phyloP scores from a whole-genome alignment of 92 coral and sea anemone genomes.

The Palythoa grandiflora region DNA sequence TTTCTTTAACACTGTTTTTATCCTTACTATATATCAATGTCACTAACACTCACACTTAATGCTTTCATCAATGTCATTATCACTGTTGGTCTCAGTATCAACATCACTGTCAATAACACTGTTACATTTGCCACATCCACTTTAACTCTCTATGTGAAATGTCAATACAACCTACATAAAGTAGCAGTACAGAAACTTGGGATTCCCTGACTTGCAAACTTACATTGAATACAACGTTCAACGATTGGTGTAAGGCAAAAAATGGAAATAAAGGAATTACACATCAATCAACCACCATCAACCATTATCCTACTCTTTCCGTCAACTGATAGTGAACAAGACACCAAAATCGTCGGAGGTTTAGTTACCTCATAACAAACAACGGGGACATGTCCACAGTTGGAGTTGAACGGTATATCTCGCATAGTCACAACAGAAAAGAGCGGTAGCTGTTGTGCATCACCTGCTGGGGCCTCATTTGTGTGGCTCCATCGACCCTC shows the following conservation, averaged over 20 bases:
- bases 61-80: background rate
- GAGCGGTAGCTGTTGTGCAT: constrained; percentile 71
- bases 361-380: constrained; percentile 87
- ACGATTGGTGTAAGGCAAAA: no score
- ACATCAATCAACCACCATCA: no score
- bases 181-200: background rate
- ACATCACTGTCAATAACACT: background rate
- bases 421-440: constrained; percentile 85
- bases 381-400: constrained; percentile 89
- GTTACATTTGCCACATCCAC: background rate
- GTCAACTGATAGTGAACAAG: background rate
- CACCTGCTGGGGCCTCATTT: constrained; percentile 34
- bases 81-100: no score
- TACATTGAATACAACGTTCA: no score
- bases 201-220: background rate
- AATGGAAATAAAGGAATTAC: no score
- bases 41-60: background rate
- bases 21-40: no score
- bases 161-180: background rate
- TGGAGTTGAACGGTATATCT: constrained; percentile 89
- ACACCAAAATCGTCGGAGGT: background rate
- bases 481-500: constrained; percentile 77
- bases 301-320: no score
- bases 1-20: background rate
- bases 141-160: background rate